Evolutionary conservation across 2,113 vertebrate genomes (phyloP).

Genomic region (Chamaetylas fuelleborni): DNA sequence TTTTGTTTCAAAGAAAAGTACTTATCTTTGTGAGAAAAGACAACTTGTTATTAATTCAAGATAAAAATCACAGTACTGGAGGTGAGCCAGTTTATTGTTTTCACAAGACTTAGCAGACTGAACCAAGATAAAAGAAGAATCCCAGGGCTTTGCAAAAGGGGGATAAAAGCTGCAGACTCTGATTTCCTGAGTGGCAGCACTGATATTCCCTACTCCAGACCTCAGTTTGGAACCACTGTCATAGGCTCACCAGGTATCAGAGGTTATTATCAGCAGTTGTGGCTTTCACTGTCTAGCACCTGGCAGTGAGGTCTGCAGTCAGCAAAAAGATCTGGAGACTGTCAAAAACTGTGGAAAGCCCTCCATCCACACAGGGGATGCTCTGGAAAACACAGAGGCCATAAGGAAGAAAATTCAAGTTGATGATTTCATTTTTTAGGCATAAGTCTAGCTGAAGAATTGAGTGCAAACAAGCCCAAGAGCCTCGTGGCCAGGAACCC

Average conservation of each 20-base stretch:
- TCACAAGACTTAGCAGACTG: not conserved
- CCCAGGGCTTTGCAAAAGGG: not conserved
- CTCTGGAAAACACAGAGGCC: not conserved
- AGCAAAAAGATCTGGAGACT: not conserved
- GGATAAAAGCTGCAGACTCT: not conserved
- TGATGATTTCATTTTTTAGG: not conserved
- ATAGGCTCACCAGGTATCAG: not conserved
- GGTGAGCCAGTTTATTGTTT: constrained; percentile 17
- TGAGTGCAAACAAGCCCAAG: not conserved
- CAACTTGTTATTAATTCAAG: constrained; percentile 19
- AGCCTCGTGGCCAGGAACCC: too few species aligned
- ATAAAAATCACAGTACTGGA: not conserved
- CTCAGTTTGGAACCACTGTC: not conserved
- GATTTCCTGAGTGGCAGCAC: not conserved
- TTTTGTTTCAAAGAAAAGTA: not conserved
- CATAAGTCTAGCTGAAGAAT: not conserved
- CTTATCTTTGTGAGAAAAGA: not conserved
- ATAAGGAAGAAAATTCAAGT: not conserved
- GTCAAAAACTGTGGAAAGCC: not conserved
- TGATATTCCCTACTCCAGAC: not conserved
- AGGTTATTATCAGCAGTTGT: fast-evolving
- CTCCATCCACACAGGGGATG: not conserved
- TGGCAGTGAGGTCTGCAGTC: not conserved
- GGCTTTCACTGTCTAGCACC: not conserved
- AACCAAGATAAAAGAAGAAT: constrained; percentile 1